phyloP scores from a whole-genome alignment of 1,140 invertebrate species.

The Chironomus tepperi region DNA sequence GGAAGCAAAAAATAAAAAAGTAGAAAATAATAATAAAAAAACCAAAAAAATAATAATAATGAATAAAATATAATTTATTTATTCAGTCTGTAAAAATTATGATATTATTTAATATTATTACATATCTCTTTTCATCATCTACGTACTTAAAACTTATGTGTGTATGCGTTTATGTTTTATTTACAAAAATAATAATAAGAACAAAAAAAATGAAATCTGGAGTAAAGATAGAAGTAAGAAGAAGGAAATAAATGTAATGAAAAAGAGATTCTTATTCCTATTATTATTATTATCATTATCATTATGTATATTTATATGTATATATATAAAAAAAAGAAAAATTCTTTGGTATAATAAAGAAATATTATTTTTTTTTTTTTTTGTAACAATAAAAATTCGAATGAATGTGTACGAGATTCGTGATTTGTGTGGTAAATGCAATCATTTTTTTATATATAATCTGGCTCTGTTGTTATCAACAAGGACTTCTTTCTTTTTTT shows the following conservation, averaged over 20 bases:
- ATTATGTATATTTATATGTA: background rate
- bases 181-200: no score
- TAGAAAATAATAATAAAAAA: background rate
- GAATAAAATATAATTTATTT: background rate
- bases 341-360: slow-evolving; percentile 20
- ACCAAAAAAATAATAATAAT: background rate
- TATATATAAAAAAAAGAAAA: no score
- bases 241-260: background rate
- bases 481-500: background rate
- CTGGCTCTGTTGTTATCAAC: background rate
- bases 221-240: no score
- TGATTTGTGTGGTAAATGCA: slow-evolving; percentile 19
- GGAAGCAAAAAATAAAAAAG: no score
- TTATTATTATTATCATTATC: background rate
- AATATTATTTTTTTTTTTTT: no score
- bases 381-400: slow-evolving; percentile 22
- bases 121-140: no score
- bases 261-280: background rate
- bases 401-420: slow-evolving; percentile 23
- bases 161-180: no score
- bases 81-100: slow-evolving; percentile 20
- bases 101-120: background rate
- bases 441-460: background rate
- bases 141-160: no score
- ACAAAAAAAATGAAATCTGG: no score